Conservation (phyloP, 2,888 invertebrate species). For the Anthrax anthrax region DNA sequence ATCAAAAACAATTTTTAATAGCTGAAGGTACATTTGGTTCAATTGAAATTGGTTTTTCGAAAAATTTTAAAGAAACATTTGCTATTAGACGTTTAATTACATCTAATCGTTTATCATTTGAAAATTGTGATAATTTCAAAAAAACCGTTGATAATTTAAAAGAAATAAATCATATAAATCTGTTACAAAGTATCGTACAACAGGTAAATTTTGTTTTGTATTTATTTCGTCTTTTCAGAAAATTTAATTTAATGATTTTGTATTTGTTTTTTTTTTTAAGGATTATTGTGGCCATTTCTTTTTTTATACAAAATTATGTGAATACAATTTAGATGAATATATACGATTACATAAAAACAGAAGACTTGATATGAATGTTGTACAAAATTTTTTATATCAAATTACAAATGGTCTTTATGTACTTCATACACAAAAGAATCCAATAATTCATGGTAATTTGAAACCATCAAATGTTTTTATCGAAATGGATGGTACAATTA, state of each 20-base stretch:
- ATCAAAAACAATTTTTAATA: constrained; percentile 7
- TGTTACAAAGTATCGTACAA: constrained; percentile 2
- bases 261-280: neutral
- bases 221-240: no score
- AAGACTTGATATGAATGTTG: neutral
- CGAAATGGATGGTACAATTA: constrained; percentile 27
- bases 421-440: constrained; percentile 25
- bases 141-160: constrained; percentile 5
- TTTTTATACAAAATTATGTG: constrained; percentile 28
- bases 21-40: constrained; percentile 25
- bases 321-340: constrained; percentile 31
- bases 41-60: constrained; percentile 27
- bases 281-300: constrained; percentile 16
- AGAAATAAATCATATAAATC: constrained; percentile 6
- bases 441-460: constrained; percentile 33
- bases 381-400: constrained; percentile 11
- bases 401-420: constrained; percentile 22
- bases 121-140: constrained; percentile 13
- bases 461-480: constrained; percentile 35
- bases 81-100: constrained; percentile 19
- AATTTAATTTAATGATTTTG: no score
- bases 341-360: constrained; percentile 16
- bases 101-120: neutral
- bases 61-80: constrained; percentile 18
- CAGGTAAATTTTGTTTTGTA: neutral